Base-by-base conservation (phyloP, 2,888 invertebrate species). In the Heteropelma amictum region DNA sequence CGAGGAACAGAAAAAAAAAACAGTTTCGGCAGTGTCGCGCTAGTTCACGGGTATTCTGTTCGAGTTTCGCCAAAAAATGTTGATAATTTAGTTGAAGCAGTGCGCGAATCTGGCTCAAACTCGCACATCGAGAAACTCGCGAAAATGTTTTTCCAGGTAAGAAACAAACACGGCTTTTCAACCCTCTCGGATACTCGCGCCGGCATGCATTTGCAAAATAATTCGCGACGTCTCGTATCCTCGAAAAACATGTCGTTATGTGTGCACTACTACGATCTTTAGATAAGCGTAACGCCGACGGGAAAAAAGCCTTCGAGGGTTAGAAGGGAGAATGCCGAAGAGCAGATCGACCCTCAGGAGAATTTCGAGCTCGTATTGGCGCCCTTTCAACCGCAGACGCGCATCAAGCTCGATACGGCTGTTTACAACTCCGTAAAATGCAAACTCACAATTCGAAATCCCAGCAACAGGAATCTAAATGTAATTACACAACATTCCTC, bases 331-430 rank as follows among this genome's bases (percentile, higher is more conserved):
- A 35, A 47, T 45, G 63, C 51, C n/a, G 30, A 61, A n/a, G 51
- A 58, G 19, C 64, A 72, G n/a, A 51, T 35, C 7, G n/a, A 14
- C 17, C 26, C 33, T 33, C 71, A 67, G 45, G 75, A 64, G 35
- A 10, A 23, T 23, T 70, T 26, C 10, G 51, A 61, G 7, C 42
- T 87, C n/a, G 42, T 82, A 14, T 69, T 87, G n/a, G 87, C 84
- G 19, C 87, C 86, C 3, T 87, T 87, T 74, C 86, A 87, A 73
- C 85, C 86, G 7, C 83, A 81, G 63, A 81, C 84, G 14, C 79
- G 78, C 33, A 81, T 87, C 10, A 81, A 78, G 14, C 60, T 87
- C 7, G 82, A 85, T 47, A 70, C 85, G n/a, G 67, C 71, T 7
- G 40, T 85, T 19, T 82, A 83, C 68, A 81, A 70, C 8, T 42